Conservation (phyloP, 2,113 vertebrate species). For the Epinephelus fuscoguttatus region DNA sequence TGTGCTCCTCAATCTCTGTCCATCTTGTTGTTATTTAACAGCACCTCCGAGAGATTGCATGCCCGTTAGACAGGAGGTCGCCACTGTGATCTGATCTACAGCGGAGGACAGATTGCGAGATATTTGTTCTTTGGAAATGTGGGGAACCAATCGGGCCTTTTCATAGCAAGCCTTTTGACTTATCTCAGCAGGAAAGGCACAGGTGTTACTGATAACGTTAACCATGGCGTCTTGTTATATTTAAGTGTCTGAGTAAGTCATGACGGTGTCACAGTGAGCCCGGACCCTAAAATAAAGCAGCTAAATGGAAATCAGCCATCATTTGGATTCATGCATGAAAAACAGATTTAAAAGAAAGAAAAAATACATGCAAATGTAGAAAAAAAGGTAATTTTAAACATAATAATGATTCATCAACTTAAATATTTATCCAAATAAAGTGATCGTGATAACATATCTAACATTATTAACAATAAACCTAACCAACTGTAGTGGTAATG, state of each 20-base stretch:
- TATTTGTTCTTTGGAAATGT: constrained; percentile 12
- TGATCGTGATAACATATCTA: neutral
- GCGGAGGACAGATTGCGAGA: constrained; percentile 22
- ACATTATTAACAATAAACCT: neutral
- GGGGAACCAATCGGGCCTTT: neutral
- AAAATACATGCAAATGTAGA: neutral
- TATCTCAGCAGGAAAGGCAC: neutral
- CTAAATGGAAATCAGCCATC: neutral
- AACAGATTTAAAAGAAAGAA: neutral
- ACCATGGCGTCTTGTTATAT: neutral
- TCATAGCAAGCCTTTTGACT: neutral
- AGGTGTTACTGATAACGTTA: neutral
- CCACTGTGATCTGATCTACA: constrained; percentile 5
- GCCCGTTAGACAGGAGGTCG: constrained; percentile 20
- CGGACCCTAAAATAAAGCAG: neutral
- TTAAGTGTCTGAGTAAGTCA: neutral
- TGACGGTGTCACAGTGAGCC: neutral
- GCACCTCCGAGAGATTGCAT: constrained; percentile 37
- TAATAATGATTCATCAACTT: too few relatives aligned
- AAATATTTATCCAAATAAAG: too few relatives aligned
- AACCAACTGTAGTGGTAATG: neutral
- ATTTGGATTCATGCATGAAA: neutral
- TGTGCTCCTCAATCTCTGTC: constrained; percentile 67
- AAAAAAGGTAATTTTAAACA: too few relatives aligned
- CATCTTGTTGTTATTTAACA: constrained; percentile 70